These are phyloP conservation scores for Carassius auratus DNA, from an alignment of 2,113 vertebrate species.

Conservation along the genomic window DNA sequence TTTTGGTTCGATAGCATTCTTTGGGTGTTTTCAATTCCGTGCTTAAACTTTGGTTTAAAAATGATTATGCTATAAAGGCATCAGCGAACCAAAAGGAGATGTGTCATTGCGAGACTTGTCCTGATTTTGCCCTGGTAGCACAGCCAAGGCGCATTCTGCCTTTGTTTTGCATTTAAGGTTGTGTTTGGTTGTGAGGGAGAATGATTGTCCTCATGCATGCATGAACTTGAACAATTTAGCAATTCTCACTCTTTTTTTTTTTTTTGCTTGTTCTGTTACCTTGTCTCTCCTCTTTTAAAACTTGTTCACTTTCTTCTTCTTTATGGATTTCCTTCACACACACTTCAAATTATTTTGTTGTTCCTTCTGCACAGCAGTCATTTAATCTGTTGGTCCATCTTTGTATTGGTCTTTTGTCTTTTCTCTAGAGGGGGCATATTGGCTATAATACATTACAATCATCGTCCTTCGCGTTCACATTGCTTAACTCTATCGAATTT, in stretches of 20 bases:
- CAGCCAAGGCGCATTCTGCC: neutral
- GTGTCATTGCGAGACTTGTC: conserved; percentile 10
- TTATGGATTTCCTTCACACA: conserved; percentile 6
- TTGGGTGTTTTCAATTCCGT: neutral
- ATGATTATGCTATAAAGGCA: neutral
- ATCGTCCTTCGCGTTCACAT: too few species aligned
- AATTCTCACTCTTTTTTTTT: conserved; percentile 43
- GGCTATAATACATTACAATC: neutral
- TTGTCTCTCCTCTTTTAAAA: conserved; percentile 25
- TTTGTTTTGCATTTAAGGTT: conserved; percentile 37
- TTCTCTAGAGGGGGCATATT: neutral
- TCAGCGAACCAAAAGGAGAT: neutral
- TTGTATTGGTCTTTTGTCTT: conserved; percentile 12
- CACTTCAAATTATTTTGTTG: neutral
- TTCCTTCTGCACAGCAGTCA: conserved; percentile 8
- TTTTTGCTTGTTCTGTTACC: conserved; percentile 14
- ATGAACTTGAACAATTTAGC: conserved; percentile 52
- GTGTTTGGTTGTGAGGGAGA: conserved; percentile 46
- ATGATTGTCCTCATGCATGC: conserved; percentile 52
- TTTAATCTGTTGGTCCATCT: conserved; percentile 12
- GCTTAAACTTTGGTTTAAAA: neutral
- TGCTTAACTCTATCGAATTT: too few species aligned
- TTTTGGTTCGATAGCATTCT: neutral
- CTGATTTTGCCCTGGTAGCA: conserved; percentile 19
- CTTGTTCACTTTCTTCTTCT: conserved; percentile 25